Base-by-base conservation (phyloP, 2,113 vertebrate species). In the Jaculus jaculus region DNA sequence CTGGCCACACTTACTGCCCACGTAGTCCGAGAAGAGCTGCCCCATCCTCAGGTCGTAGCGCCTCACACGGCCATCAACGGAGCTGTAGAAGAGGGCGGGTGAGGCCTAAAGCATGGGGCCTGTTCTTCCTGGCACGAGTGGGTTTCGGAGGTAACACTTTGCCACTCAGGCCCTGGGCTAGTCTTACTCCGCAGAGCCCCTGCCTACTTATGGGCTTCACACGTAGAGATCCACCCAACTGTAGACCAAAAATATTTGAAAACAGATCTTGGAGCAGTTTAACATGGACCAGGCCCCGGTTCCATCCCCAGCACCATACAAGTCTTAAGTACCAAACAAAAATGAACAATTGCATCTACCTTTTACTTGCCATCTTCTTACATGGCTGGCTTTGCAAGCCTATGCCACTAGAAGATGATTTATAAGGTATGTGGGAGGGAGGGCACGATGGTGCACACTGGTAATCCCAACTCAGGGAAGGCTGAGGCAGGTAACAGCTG, bases 31-130 rank as follows among this genome's bases (percentile, higher is more conserved):
- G 69, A 97, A 97, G 72, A 99, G 98, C 90, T 99, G 98, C 7
- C 99, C 99, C 86, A 98, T 98, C 18, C 99, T 98, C n/a, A 99
- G 98, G 96, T 99, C 99, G 1, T 99, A 99, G 85, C 98, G 98
- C 20, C 99, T 98, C 72, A 99, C 94, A 13, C 98, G 98, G 47
- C 98, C 98, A 0, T 99, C 98, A 83, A 98, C 98, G 0, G 99
- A 99, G 73, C 99, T 99, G 91, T 63, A 94, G 66, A 72, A 92
- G 34, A 84, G 58, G 20, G 60, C 17, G 21, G 32, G 21, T 58
- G 13, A 15, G 34, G 24, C 30, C n/a, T 54, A 30, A 54, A 28
- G 47, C n/a, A 54, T 12, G 42, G 5, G 26, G 58, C 32, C n/a
- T 83, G 34, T 42, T 77, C 28, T 75, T 90, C 42, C 72, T 51